Evolutionary conservation across 2,888 invertebrate genomes (phyloP), one percentile per base, ranked within the genome.

Genomic region (Glaucopsyche alexis): DNA sequence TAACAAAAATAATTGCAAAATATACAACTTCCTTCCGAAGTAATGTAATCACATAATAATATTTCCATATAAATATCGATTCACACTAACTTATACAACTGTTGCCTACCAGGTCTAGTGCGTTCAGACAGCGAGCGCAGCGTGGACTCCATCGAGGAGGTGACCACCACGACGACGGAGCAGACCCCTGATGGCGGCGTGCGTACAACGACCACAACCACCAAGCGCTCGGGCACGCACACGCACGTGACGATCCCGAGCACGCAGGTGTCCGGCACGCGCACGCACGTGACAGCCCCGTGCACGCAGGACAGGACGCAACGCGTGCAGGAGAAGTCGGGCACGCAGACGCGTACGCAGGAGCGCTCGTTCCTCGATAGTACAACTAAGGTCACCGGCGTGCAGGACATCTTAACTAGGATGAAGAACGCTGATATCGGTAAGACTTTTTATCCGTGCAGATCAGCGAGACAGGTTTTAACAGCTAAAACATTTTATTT

Each of bases 371-470:
- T 97, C 87, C 93, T 97, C 42, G 95, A 95, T 82, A 96, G 95
- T 86, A 94, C 92, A 79, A 94, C 94, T 16, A 95, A 95, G 82
- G 96, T 96, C 72, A 94, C 95, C 6, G 95, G 95, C 5, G 95
- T 96, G 2, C 95, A 96, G 82, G 97, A 97, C 83, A 96, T 96
- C 16, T 90, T 97, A 73, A 94, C 94, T 7, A 94, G 96, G 79
- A 97, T 97, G 97, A 95, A 95, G 84, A 96, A 96, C 82, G 95
- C 96, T 78, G 95, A 95, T 81, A 94, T 95, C 79, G 95, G 95
- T 95, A 77, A 84, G 85, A 29, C 29, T 29, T 29, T 29, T 29
- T 29, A 29, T 3, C 2, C 29, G 29, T 29, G 29, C 4, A 29
- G 29, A 29, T 3, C n/a, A n/a, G n/a, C n/a, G 29, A 29, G 29